Percentiles rank a stretch among this genome's conserved stretches.
Conservation (phyloP, 2,888 invertebrate species). For the Andrena minutula region DNA sequence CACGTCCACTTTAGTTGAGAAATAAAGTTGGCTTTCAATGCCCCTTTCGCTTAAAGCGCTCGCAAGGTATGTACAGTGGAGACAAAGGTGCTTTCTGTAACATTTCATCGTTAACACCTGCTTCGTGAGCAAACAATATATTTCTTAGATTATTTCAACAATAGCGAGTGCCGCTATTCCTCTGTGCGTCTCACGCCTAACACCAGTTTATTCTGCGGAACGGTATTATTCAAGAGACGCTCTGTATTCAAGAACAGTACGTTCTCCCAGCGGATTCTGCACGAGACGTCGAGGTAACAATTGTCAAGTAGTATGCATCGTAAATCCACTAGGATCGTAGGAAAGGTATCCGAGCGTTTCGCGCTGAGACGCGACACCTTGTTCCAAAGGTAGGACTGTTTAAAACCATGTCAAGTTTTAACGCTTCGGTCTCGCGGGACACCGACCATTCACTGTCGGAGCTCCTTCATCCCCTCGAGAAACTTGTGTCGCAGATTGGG, state of each 20-base stretch:
- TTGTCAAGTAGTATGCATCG: slow-evolving; percentile 53
- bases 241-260: slow-evolving; percentile 35
- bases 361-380: slow-evolving; percentile 9
- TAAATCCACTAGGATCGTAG: slow-evolving; percentile 52
- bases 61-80: too few relatives aligned
- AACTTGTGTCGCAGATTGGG: neutral
- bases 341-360: slow-evolving; percentile 17
- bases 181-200: slow-evolving; percentile 6
- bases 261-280: slow-evolving; percentile 41
- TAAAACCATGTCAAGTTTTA: slow-evolving; percentile 6
- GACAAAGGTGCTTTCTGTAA: too few relatives aligned
- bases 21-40: too few relatives aligned
- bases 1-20: too few relatives aligned
- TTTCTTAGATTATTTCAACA: neutral
- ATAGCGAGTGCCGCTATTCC: neutral
- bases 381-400: slow-evolving; percentile 6
- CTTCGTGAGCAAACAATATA: too few relatives aligned
- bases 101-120: too few relatives aligned
- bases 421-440: neutral
- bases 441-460: neutral
- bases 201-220: slow-evolving; percentile 38
- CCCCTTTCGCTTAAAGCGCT: too few relatives aligned
- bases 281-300: slow-evolving; percentile 43
- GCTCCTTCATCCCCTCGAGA: too few relatives aligned
- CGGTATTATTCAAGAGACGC: slow-evolving; percentile 17